Percentiles rank a stretch among this genome's conserved stretches.
phyloP scores from a whole-genome alignment of 2,888 invertebrate species.

The Netelia fuscicornis region DNA sequence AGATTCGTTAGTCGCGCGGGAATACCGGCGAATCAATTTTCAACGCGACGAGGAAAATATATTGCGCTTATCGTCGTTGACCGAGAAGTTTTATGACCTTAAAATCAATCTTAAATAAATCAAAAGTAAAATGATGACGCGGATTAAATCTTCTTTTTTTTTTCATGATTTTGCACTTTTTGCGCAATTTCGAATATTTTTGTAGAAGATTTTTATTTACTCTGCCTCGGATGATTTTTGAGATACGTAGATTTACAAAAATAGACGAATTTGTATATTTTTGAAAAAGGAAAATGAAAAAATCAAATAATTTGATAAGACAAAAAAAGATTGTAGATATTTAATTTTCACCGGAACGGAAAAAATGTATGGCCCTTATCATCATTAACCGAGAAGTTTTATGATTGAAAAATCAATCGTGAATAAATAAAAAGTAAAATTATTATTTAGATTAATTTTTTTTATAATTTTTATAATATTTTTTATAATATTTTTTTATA shows the following conservation, averaged over 20 bases:
- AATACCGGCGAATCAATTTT: constrained; percentile 34
- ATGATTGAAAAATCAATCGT: background rate
- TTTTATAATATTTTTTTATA: no score
- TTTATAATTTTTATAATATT: background rate
- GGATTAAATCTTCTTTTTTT: background rate
- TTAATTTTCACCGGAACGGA: constrained; percentile 9
- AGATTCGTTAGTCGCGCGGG: constrained; percentile 39
- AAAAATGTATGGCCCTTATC: background rate
- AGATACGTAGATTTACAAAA: no score
- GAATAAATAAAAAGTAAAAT: background rate
- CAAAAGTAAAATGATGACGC: background rate
- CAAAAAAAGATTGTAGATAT: background rate
- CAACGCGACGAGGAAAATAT: background rate
- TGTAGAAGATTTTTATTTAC: no score
- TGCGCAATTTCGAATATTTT: no score
- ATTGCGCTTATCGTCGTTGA: no score
- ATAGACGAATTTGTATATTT: no score
- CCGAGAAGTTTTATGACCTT: background rate
- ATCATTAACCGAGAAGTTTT: background rate
- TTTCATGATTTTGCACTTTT: background rate
- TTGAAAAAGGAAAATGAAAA: background rate
- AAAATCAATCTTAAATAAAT: background rate
- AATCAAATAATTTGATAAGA: background rate
- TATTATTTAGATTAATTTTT: background rate
- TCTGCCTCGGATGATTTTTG: no score